Conservation (phyloP, 2,888 invertebrate species). For the Gryllus longicercus region DNA sequence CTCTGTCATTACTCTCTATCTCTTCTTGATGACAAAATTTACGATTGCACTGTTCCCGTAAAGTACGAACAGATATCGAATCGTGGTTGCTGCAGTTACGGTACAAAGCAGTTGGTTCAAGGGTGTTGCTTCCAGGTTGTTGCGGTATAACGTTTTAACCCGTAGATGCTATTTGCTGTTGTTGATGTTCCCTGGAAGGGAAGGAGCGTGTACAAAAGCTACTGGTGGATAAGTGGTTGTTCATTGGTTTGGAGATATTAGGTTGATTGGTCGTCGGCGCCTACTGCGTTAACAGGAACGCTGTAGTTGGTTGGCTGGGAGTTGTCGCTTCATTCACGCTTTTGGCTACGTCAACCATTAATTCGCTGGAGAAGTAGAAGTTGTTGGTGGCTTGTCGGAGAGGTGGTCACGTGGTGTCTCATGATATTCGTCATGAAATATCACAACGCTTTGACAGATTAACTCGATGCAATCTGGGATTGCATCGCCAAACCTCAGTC, state of each 20-base stretch:
- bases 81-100: conserved; percentile 10
- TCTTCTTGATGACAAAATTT: too few species aligned
- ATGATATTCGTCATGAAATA: neutral
- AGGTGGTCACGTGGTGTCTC: neutral
- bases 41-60: too few species aligned
- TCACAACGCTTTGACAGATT: neutral
- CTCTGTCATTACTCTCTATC: neutral
- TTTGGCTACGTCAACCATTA: neutral
- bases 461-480: neutral
- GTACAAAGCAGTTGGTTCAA: neutral
- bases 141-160: too few species aligned
- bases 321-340: neutral
- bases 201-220: too few species aligned
- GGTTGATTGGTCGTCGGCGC: too few species aligned
- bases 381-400: neutral
- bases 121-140: neutral
- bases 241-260: too few species aligned
- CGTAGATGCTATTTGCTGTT: too few species aligned
- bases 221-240: too few species aligned
- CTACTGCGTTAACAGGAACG: too few species aligned
- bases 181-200: too few species aligned
- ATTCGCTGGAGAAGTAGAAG: neutral
- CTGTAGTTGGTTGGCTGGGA: neutral
- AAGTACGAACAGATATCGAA: neutral
- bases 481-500: neutral